Base-by-base conservation (phyloP, 2,888 invertebrate genomes). In the Notodonta dromedarius region DNA sequence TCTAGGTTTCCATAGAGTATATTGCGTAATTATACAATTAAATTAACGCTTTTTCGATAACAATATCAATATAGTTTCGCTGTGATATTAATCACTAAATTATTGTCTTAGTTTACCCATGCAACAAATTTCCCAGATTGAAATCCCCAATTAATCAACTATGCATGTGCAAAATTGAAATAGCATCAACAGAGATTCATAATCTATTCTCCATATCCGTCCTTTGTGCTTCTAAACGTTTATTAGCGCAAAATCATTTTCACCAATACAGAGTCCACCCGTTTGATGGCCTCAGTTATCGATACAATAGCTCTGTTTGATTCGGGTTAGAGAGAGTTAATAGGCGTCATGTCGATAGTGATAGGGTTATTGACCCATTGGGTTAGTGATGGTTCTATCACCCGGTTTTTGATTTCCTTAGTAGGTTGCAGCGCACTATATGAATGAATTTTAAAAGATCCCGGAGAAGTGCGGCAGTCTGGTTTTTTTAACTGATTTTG, bases 161-260 rank as follows among this genome's bases (percentile, higher is more conserved):
- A 32, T 12, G 24, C 32, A 52, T 32, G 11, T 40, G 5, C 40
- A 14, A 40, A 55, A 55, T 52, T 52, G 52, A 60, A 56, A 51
- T 50, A 42, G 44, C 35, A 42, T 14, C 16, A 51, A 32, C 42
- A 42, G 24, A 51, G 69, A 78, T 69, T 70, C 68, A 79, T 78
- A 78, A 80, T 80, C 77, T 79, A 78, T 83, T 80, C 80, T 77
- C 77, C 76, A 82, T 79, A 81, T 77, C 67, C 73, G 75, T 78
- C 85, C 86, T 86, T 85, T 87, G 85, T 85, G 80, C 64, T 74
- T 52, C 71, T 79, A 76, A 81, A 78, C 78, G 80, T 76, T 78
- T 82, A 84, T 84, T 85, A 83, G 77, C 76, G 74, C 79, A 73
- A 83, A 85, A 84, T 84, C 74, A 83, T 85, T 85, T 71, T 81